Conservation (phyloP, 2,113 vertebrate species). For the Shinisaurus crocodilurus region DNA sequence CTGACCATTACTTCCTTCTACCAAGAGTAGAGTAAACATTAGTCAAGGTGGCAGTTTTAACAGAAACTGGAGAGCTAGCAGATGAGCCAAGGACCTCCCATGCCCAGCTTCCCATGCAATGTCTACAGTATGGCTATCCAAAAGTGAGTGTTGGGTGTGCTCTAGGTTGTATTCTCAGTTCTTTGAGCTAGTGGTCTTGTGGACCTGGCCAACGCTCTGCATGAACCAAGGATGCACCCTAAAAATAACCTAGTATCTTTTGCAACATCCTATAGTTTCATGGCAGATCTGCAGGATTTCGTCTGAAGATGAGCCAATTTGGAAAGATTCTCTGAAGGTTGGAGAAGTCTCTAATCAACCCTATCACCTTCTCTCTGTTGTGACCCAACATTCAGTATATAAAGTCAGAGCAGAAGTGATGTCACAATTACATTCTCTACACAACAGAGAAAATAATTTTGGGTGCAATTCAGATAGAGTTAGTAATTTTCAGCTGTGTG, state of each 20-base stretch:
- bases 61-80: no score
- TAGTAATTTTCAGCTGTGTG: neutral
- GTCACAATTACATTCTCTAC: neutral
- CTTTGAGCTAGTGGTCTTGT: no score
- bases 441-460: neutral
- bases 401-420: neutral
- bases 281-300: neutral
- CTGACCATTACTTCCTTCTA: no score
- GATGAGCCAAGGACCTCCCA: no score
- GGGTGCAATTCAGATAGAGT: neutral
- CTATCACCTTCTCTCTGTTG: neutral
- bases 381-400: neutral
- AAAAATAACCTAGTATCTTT: neutral
- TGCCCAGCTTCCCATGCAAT: neutral
- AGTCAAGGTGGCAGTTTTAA: no score
- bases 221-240: neutral
- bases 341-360: neutral
- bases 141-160: neutral
- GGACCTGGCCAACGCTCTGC: neutral
- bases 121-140: neutral
- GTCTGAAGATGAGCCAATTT: neutral
- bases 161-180: neutral
- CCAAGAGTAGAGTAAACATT: no score
- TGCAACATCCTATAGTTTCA: neutral
- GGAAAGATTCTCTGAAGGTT: neutral